Base-by-base conservation (phyloP, 2,113 vertebrate genomes). In the Stomatorhinus ivindoensis region DNA sequence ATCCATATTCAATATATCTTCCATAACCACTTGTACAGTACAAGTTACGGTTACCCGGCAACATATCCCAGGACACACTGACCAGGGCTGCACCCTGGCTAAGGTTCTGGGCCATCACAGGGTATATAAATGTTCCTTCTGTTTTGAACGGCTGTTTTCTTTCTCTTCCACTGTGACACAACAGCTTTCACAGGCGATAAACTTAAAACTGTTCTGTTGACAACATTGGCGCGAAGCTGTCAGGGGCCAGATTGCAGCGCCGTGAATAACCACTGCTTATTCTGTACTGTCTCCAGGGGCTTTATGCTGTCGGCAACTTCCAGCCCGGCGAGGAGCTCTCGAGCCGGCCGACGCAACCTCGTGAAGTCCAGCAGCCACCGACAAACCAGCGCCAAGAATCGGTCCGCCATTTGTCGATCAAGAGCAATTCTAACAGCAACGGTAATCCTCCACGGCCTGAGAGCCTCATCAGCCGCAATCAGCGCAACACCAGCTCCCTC, bases 241-340 rank as follows among this genome's bases (percentile, higher is more conserved):
- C n/a, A 13, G 69, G 17, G 10, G 19, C 55, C 65, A 87, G 83
- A 76, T 50, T 47, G 44, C 53, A 42, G 15, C 46, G 46, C 65
- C n/a, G 24, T 88, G 85, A 39, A 88, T 48, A 73, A 86, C 48
- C 48, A 10, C 6, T 82, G 53, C 90, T 94, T 58, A 93, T 93
- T 86, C 76, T 92, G 90, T 94, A 86, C 87, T 87, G 3, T 88
- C 31, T 21, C 21, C 91, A 99, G 98, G 98, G 98, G 4, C 91
- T 98, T 44, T 98, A 98, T 91, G 98, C 98, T 47, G 98, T 99
- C 69, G 98, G 98, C 65, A 99, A 99, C 91, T 99, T 99, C 92
- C 95, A 98, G 91, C 96, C 97, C 1, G 97, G 95, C 51, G 97
- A 99, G 5, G 97, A 98, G 24, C 93, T 94, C 47, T 90, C 91